These are phyloP conservation scores for Hyperoplus lanceolatus DNA, from an alignment of 2,797 vertebrate genomes.

Conservation along the genomic window DNA sequence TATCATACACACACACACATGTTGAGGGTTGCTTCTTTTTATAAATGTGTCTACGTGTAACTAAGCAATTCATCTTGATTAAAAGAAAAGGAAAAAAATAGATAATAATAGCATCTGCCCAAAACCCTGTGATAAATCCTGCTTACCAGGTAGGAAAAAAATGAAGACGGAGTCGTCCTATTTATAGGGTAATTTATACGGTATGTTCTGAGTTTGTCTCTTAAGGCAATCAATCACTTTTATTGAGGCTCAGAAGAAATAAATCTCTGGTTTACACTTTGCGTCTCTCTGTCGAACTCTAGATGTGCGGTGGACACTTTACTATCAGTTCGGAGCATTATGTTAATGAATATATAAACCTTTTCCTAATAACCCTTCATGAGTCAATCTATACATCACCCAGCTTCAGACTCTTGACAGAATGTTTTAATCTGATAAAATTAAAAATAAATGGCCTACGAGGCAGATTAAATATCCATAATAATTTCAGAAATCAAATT, in stretches of 20 bases:
- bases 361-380: background rate
- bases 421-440: background rate
- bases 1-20: background rate
- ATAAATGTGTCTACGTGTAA: slow-evolving; percentile 9
- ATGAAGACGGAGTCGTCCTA: slow-evolving; percentile 33
- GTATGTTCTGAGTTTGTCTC: slow-evolving; percentile 37
- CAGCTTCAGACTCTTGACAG: background rate
- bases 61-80: slow-evolving; percentile 17
- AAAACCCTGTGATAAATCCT: slow-evolving; percentile 45
- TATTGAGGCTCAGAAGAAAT: slow-evolving; percentile 23
- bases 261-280: slow-evolving; percentile 12
- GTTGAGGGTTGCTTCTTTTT: background rate
- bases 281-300: slow-evolving; percentile 2
- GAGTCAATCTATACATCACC: slow-evolving; percentile 3
- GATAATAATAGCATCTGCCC: slow-evolving; percentile 26
- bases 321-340: background rate
- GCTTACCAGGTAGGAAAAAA: slow-evolving; percentile 20
- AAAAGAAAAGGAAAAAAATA: too few relatives aligned
- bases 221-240: slow-evolving; percentile 29
- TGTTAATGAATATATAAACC: slow-evolving; percentile 1
- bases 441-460: background rate
- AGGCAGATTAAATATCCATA: background rate
- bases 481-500: background rate
- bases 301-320: slow-evolving; percentile 4
- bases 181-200: slow-evolving; percentile 54